Evolutionary conservation across 2,888 invertebrate genomes (phyloP), one percentile per base, ranked within the genome.

Genomic region (Listrodromus nycthemerus): DNA sequence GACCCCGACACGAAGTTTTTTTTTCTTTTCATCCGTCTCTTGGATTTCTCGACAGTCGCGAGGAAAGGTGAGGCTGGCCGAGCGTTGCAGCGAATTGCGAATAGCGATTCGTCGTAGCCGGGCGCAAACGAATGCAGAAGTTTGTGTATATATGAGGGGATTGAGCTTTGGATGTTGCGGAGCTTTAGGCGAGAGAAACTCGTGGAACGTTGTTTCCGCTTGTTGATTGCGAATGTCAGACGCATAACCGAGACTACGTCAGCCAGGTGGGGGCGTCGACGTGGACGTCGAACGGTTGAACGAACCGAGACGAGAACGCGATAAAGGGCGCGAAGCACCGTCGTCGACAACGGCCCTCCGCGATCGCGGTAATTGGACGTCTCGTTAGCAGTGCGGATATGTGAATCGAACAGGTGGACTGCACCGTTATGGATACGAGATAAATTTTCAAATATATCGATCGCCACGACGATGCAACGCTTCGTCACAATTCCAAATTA

Each of bases 281-380:
- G 69, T 77, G 67, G 67, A 80, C 65, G 71, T 50, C 50, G 50
- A 24, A 66, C 50, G 58, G 30, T 21, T 61, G 27, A 61, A n/a
- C 30, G 58, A 10, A 27, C 21, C 58, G 58, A 24, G 16, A 30
- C 13, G 30, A 6, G 58, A 61, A n/a, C 24, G 61, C 27, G 61
- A 58, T 27, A 30, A n/a, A 30, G 52, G 75, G 71, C 75, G 30
- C 52, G 50, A 63, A 70, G 52, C 0, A n/a, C 19, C 69, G 27
- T 63, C n/a, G 41, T 13, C 45, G 63, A 45, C 74, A 63, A 65
- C 52, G 78, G 73, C 80, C 66, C 70, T 80, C 41, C 70, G 67
- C 79, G 85, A 73, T 85, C 85, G 82, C 83, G 82, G 73, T 90
- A 90, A 90, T 90, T 90, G 88, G 88, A 90, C 85, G 82, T 87